Percentiles rank a stretch among this genome's conserved stretches.
phyloP scores from a whole-genome alignment of 2,888 invertebrate genomes.

The Oxycera nigricornis region DNA sequence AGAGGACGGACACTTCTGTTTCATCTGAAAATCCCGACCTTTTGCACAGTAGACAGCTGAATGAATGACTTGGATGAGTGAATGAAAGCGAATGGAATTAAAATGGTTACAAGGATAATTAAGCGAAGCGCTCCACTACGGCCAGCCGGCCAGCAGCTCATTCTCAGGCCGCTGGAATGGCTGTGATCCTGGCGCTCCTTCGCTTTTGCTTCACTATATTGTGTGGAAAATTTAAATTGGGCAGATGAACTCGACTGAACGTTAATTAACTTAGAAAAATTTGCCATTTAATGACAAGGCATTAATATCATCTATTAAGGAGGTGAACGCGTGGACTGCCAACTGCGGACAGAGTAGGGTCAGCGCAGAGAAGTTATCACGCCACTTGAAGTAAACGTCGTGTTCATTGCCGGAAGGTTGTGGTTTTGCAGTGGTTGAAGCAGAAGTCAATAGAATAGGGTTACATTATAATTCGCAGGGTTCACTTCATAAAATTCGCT shows the following conservation, averaged over 20 bases:
- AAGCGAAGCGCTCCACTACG: conserved; percentile 15
- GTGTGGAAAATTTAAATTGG: conserved; percentile 22
- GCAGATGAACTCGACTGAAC: conserved; percentile 16
- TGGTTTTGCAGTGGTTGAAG: no score
- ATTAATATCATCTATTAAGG: conserved; percentile 21
- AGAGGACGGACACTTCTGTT: conserved; percentile 39
- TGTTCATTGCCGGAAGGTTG: no score
- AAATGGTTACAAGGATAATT: conserved; percentile 39
- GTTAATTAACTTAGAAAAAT: conserved; percentile 25
- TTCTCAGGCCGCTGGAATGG: neutral
- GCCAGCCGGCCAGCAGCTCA: neutral
- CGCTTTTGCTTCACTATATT: neutral
- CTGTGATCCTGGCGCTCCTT: neutral
- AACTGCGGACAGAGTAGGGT: no score
- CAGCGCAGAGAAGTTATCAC: no score
- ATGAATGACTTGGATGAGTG: conserved; percentile 30
- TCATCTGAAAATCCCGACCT: conserved; percentile 21
- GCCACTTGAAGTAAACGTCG: no score
- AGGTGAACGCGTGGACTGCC: no score
- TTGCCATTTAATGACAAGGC: conserved; percentile 6
- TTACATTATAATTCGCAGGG: no score
- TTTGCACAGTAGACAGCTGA: conserved; percentile 30
- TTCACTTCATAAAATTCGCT: no score
- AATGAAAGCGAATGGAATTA: conserved; percentile 39
- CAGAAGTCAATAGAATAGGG: no score